These are phyloP conservation scores for Euura lappo DNA, from an alignment of 1,140 invertebrate species.

Conservation along the genomic window DNA sequence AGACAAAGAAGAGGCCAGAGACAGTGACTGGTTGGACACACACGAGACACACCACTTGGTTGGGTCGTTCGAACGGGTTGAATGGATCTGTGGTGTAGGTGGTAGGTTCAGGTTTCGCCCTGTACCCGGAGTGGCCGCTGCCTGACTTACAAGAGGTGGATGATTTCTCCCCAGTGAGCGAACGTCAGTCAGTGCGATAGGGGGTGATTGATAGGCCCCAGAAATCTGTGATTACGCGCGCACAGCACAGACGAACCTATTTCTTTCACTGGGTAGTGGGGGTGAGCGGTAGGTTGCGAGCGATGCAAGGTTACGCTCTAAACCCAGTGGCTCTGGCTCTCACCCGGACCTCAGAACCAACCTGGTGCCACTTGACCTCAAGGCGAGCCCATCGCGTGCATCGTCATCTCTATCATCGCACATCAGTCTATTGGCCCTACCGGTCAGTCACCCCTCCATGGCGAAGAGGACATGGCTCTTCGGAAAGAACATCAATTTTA, in stretches of 20 bases:
- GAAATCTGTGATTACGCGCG: neutral
- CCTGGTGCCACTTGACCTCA: conserved; percentile 52
- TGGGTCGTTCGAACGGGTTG: conserved; percentile 38
- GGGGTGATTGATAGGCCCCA: conserved; percentile 6
- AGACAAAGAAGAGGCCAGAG: conserved; percentile 62
- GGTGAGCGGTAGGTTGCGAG: neutral
- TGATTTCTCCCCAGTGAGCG: conserved; percentile 25
- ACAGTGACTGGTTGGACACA: conserved; percentile 44
- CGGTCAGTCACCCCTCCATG: conserved; percentile 59
- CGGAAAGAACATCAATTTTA: conserved; percentile 64
- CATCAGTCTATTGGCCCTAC: conserved; percentile 59
- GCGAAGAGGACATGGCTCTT: conserved; percentile 64
- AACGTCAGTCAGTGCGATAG: conserved; percentile 1
- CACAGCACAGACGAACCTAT: conserved; percentile 6
- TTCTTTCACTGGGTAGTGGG: neutral
- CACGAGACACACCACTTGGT: conserved; percentile 47
- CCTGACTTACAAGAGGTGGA: conserved; percentile 53
- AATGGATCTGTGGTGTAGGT: conserved; percentile 53
- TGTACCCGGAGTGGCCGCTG: conserved; percentile 51
- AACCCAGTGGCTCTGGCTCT: conserved; percentile 42
- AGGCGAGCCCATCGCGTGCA: conserved; percentile 50
- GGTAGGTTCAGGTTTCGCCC: conserved; percentile 52
- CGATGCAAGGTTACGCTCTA: neutral
- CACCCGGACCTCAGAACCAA: conserved; percentile 51
- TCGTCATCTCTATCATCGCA: conserved; percentile 56